A percentile compares a stretch with the other conserved stretches of the same genome.
phyloP scores from a whole-genome alignment of 1,140 invertebrate species.

The Chironomus tepperi region DNA sequence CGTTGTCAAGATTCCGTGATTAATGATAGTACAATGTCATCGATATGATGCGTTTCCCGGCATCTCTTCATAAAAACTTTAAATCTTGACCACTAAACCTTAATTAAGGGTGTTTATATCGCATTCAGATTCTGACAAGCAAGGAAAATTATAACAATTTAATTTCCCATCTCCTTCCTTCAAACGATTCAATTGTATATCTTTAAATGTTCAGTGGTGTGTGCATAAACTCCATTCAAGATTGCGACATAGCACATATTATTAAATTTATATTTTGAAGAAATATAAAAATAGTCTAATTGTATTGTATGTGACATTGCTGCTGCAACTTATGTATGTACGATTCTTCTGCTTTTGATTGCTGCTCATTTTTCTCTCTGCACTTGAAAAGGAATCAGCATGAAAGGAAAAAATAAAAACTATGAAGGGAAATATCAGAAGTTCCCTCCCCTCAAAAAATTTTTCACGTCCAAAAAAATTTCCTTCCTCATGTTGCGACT shows the following conservation, averaged over 20 bases:
- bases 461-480: background rate
- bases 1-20: too few species aligned
- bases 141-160: too few species aligned
- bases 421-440: too few species aligned
- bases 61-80: too few species aligned
- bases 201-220: background rate
- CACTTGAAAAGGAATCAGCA: too few species aligned
- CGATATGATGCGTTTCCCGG: too few species aligned
- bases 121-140: too few species aligned
- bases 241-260: background rate
- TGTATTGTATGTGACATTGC: background rate
- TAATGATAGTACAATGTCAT: too few species aligned
- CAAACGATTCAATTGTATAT: background rate
- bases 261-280: background rate
- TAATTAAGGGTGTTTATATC: too few species aligned
- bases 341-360: background rate
- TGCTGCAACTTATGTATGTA: too few species aligned
- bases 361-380: background rate
- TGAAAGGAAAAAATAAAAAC: background rate
- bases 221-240: constrained; percentile 7
- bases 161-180: too few species aligned
- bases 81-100: too few species aligned
- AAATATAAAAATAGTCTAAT: background rate
- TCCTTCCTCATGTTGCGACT: background rate
- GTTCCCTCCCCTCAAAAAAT: background rate